Percentiles rank a stretch among this genome's conserved stretches.
Evolutionary conservation across 2,113 vertebrate genomes (phyloP).

Genomic region (Butorides virescens): DNA sequence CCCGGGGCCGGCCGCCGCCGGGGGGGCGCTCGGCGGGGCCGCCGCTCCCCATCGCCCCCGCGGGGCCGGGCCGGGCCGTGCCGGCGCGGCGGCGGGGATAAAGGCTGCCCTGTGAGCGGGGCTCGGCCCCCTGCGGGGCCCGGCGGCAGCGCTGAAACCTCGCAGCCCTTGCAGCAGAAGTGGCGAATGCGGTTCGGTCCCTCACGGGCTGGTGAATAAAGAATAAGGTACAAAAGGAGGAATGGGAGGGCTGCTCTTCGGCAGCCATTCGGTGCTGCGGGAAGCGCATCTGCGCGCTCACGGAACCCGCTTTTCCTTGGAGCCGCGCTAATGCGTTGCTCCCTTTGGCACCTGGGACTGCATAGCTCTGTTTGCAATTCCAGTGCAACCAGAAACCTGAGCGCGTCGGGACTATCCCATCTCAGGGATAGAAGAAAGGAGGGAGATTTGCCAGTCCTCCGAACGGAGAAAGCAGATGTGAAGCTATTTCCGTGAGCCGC

Average conservation of each 20-base stretch:
- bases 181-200: background rate
- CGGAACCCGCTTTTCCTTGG: rapidly evolving
- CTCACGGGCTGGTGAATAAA: too few relatives aligned
- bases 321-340: rapidly evolving
- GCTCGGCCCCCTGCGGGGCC: rapidly evolving
- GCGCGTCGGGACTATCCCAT: background rate
- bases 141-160: rapidly evolving
- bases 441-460: conserved; percentile 14
- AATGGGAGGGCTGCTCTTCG: background rate
- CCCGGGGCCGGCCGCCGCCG: rapidly evolving
- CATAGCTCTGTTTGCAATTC: background rate
- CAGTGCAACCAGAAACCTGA: background rate
- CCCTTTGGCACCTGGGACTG: background rate
- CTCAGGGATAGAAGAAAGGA: background rate
- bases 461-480: conserved; percentile 42
- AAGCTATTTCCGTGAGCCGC: background rate
- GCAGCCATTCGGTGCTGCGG: rapidly evolving
- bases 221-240: background rate
- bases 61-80: background rate
- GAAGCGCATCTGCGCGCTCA: rapidly evolving
- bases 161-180: rapidly evolving
- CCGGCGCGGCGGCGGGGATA: background rate
- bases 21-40: too few relatives aligned
- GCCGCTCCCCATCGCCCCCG: background rate
- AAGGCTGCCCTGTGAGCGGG: background rate